Evolutionary conservation across 2,797 vertebrate genomes (phyloP), one percentile per base, ranked within the genome.

Genomic region (Thamnophis elegans): DNA sequence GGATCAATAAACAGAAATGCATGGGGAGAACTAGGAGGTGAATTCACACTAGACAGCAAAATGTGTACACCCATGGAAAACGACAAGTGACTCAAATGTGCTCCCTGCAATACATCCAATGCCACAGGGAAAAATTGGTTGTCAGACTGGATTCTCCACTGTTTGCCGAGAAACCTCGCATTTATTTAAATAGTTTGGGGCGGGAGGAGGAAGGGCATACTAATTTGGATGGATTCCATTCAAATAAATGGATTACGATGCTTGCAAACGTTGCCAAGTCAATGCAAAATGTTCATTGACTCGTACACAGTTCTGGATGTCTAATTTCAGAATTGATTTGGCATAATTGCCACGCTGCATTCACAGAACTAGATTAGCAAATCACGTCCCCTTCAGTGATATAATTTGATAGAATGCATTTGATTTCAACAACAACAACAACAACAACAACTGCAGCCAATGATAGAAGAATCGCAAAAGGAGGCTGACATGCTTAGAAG

Each of bases 321-420:
- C 92, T 87, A 42, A 53, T 92, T 92, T 89, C 86, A 60, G 82
- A 89, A 90, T 68, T 92, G 89, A 11, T 62, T 92, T 90, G 68
- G 54, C 85, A 53, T 90, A 87, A 92, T 90, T 92, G 51, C 85
- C 85, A 92, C 51, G 62, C 89, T 85, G 53, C 60, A 58, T 58
- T n/a, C 55, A 78, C 20, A 87, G 60, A 73, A 90, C 87, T 59
- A 65, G 92, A 92, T 90, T 53, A 78, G 55, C 85, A 58, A 90
- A 36, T 20, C 47, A 51, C 32, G 8, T 58, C 26, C 20, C 54
- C 26, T 82, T 47, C 53, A 51, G 20, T 9, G 32, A 68, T 90
- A 47, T 26, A 73, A 68, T 85, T 51, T 53, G 18, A 20, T 87
- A 87, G 68, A 87, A 87, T 87, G 86, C 85, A 54, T 68, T 36